Percentiles rank a stretch among this genome's conserved stretches.
phyloP scores from a whole-genome alignment of 2,797 vertebrate genomes.

The Avahi laniger region DNA sequence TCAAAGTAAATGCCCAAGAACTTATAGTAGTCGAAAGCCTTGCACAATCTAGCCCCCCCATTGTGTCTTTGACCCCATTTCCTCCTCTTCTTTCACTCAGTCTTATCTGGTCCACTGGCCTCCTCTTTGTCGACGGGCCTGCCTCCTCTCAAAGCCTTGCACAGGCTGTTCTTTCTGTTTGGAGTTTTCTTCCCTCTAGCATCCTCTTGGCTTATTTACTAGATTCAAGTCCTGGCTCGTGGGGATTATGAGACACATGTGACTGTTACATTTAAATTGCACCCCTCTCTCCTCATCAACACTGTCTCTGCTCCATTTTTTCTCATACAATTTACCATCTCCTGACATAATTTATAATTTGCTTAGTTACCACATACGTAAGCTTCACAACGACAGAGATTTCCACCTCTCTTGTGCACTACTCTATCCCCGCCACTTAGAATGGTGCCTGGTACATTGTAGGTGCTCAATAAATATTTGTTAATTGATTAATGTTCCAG shows the following conservation, averaged over 20 bases:
- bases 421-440: background rate
- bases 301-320: background rate
- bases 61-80: background rate
- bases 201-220: background rate
- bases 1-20: background rate
- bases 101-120: background rate
- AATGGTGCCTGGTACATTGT: background rate
- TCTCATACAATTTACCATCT: background rate
- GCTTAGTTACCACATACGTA: background rate
- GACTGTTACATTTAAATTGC: background rate
- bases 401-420: background rate
- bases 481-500: background rate
- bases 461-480: background rate
- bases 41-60: background rate
- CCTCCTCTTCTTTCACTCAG: background rate
- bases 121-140: background rate
- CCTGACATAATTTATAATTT: background rate
- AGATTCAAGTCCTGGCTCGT: background rate
- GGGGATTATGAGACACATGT: background rate
- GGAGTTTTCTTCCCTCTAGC: background rate
- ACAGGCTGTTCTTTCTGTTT: background rate
- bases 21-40: background rate
- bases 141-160: background rate
- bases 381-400: background rate
- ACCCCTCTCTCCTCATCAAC: background rate